Evolutionary conservation across 53 echinoderm and acorn worm species (phyloP), one percentile per base, ranked within the genome.

Genomic region (Patiria pectinifera): DNA sequence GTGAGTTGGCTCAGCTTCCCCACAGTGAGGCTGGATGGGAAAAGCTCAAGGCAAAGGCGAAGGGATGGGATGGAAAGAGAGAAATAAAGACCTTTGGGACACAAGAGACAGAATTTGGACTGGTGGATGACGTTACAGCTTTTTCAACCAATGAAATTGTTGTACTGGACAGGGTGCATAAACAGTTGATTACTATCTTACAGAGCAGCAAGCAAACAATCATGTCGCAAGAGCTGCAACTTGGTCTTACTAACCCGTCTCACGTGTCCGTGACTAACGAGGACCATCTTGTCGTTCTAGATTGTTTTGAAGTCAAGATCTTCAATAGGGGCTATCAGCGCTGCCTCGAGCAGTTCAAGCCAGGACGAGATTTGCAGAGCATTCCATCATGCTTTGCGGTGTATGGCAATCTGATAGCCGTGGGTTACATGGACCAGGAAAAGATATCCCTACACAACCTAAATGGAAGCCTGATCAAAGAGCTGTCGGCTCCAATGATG

Each of bases 391-490:
- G 66, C 14, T 35, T 84, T 84, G 84, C 84, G 13, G 62, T 53
- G 82, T 22, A 82, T 2, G 22, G 59, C n/a, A 82, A 82, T 7
- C n/a, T 48, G 45, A 84, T 84, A 62, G 84, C 84, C 26, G 63
- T 26, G 14, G 13, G 62, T 15, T 83, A n/a, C n/a, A 12, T 62
- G 25, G 62, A 45, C 18, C 2, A 3, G 23, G 22, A 4, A 24
- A 61, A 44, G 62, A 63, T 84, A 12, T 84, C 62, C 62, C 84
- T 84, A 43, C 62, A 84, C 84, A 43, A 62, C 13, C 44, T 61
- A 11, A 18, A 84, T 43, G 66, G 84, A 84, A 11, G 59, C 69
- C 45, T 45, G 59, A 84, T 63, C 63, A 84, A 13, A 44, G 26
- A 2, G 12, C 66, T 84, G 63, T 25, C 69, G 22, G 66, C 66